These are phyloP conservation scores for Danio tinwini DNA, from an alignment of 2,797 vertebrate species.

Conservation along the genomic window DNA sequence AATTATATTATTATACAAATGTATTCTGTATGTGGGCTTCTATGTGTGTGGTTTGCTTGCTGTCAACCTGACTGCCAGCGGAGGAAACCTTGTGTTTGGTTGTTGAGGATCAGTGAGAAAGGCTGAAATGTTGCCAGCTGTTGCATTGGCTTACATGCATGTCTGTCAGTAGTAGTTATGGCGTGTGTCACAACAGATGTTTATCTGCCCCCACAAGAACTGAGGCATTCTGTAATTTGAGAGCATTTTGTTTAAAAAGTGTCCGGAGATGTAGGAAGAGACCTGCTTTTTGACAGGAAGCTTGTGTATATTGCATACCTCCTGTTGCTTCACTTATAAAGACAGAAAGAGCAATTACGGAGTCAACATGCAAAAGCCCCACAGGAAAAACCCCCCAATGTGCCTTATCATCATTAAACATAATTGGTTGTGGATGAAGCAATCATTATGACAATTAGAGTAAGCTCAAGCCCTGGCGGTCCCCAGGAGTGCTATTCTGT, in stretches of 20 bases:
- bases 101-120: slow-evolving; percentile 29
- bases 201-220: slow-evolving; percentile 57
- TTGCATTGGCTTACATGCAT: slow-evolving; percentile 50
- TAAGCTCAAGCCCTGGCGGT: slow-evolving; percentile 69
- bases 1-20: slow-evolving; percentile 41
- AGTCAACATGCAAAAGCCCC: slow-evolving; percentile 71
- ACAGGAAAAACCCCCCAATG: slow-evolving; percentile 64
- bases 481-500: slow-evolving; percentile 76
- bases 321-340: slow-evolving; percentile 67
- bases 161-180: slow-evolving; percentile 54
- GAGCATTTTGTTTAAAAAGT: slow-evolving; percentile 66
- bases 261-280: slow-evolving; percentile 59
- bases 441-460: slow-evolving; percentile 79
- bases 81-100: slow-evolving; percentile 52
- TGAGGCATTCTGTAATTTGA: slow-evolving; percentile 58
- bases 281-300: slow-evolving; percentile 78
- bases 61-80: slow-evolving; percentile 36
- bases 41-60: slow-evolving; percentile 37
- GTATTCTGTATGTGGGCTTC: slow-evolving; percentile 44
- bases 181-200: slow-evolving; percentile 62
- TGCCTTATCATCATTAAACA: slow-evolving; percentile 75
- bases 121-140: slow-evolving; percentile 52
- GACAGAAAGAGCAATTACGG: slow-evolving; percentile 70
- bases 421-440: slow-evolving; percentile 77
- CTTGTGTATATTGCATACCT: slow-evolving; percentile 78